Percentiles rank a stretch among this genome's conserved stretches.
These are phyloP conservation scores for Oenanthe oenanthe DNA, from an alignment of 2,113 vertebrate genomes.

Conservation along the genomic window DNA sequence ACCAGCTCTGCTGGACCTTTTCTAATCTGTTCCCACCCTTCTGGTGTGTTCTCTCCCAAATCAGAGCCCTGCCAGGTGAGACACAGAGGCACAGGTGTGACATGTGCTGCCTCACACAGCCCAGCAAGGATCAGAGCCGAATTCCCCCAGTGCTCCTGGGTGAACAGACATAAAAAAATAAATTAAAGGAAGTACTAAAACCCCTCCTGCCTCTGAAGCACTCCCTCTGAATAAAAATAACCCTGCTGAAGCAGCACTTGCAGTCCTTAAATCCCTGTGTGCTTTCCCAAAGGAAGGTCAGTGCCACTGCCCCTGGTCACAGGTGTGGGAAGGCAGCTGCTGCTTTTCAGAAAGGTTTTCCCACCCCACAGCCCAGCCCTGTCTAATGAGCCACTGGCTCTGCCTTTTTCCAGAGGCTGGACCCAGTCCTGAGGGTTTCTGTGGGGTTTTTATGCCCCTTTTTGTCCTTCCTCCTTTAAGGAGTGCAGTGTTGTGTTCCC, in stretches of 20 bases:
- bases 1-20: not conserved
- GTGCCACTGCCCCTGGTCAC: not conserved
- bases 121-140: accelerated
- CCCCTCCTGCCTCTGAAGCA: not conserved
- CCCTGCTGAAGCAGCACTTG: constrained; percentile 36
- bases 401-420: not conserved
- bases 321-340: not conserved
- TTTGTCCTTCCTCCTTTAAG: not conserved
- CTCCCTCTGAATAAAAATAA: constrained; percentile 12
- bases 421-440: not conserved
- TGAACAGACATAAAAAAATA: not conserved
- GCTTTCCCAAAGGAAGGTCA: constrained; percentile 26
- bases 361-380: not conserved
- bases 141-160: not conserved
- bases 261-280: not conserved
- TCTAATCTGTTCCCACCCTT: not conserved
- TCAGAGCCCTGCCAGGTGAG: not conserved
- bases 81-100: not conserved
- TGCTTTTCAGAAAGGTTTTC: not conserved
- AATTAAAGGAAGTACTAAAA: not conserved
- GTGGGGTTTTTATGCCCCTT: not conserved
- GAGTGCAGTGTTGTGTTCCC: not conserved
- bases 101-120: not conserved
- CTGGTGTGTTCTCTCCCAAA: not conserved
- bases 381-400: not conserved